Evolutionary conservation across 35 echinoderm and acorn worm genomes (phyloP).

Genomic region (Lytechinus pictus): DNA sequence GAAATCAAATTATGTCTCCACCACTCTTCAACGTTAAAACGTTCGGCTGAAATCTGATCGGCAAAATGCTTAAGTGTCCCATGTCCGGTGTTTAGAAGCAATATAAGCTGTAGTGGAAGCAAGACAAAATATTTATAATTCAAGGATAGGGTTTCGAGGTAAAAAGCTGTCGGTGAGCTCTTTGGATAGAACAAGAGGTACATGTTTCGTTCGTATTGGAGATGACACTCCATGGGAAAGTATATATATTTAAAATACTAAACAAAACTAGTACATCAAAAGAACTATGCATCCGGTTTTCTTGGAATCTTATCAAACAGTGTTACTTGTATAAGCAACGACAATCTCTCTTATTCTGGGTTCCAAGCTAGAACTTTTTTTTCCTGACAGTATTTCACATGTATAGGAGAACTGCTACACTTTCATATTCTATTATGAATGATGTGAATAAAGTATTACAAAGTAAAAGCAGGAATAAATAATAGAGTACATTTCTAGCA

Average conservation of each 20-base stretch:
- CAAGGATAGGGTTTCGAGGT: not conserved
- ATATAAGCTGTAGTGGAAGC: not conserved
- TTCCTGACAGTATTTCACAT: not conserved
- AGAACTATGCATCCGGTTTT: not conserved
- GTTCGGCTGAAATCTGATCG: constrained; percentile 9
- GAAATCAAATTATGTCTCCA: not conserved
- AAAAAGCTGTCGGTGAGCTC: not conserved
- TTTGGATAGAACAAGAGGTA: not conserved
- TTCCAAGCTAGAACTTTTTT: not conserved
- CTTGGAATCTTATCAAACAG: not conserved
- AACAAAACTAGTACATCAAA: not conserved
- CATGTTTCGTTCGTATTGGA: not conserved
- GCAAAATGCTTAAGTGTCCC: not conserved
- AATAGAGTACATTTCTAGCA: too few relatives aligned
- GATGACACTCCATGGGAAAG: not conserved
- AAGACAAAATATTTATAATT: constrained; percentile 15
- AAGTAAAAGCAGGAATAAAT: too few relatives aligned
- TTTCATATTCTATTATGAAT: too few relatives aligned
- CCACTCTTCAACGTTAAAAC: not conserved
- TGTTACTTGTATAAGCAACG: not conserved
- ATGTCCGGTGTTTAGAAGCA: not conserved
- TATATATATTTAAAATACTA: not conserved
- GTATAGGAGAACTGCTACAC: not conserved
- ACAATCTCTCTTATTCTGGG: not conserved
- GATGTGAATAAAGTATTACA: too few relatives aligned